Percentiles rank a stretch among this genome's conserved stretches.
Conservation (phyloP, 2,797 vertebrate genomes). For the Gambusia yucatana region DNA sequence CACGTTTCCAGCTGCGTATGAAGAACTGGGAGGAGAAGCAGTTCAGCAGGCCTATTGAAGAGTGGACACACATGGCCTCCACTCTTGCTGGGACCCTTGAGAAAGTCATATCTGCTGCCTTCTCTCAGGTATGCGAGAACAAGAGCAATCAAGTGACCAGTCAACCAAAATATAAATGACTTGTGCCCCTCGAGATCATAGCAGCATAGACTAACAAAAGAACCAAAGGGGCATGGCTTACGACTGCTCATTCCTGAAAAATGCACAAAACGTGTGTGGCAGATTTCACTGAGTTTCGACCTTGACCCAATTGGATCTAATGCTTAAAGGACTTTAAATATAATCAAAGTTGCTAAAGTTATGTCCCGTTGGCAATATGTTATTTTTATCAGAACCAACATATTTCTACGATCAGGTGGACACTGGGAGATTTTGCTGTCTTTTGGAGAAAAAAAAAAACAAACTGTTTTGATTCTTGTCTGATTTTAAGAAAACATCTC, state of each 20-base stretch:
- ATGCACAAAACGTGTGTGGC: neutral
- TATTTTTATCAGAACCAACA: no score
- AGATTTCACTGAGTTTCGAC: neutral
- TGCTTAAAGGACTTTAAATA: neutral
- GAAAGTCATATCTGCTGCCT: constrained; percentile 62
- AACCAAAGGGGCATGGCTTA: neutral
- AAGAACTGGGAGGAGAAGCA: constrained; percentile 39
- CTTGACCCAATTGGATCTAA: neutral
- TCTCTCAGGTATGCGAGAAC: constrained; percentile 69
- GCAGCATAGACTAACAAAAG: neutral
- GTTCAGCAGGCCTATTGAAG: constrained; percentile 62
- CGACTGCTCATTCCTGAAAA: neutral
- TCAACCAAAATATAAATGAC: neutral
- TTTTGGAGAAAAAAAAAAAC: neutral
- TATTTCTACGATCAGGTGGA: neutral
- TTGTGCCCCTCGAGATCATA: neutral
- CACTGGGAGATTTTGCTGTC: neutral
- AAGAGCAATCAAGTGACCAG: neutral
- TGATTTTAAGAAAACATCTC: neutral
- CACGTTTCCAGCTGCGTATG: constrained; percentile 28
- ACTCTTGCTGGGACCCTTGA: constrained; percentile 58
- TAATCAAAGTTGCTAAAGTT: neutral
- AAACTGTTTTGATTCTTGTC: neutral
- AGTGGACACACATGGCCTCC: constrained; percentile 71
- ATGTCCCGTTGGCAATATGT: neutral